phyloP scores from a whole-genome alignment of 1,140 invertebrate species.

The Euura lappo region DNA sequence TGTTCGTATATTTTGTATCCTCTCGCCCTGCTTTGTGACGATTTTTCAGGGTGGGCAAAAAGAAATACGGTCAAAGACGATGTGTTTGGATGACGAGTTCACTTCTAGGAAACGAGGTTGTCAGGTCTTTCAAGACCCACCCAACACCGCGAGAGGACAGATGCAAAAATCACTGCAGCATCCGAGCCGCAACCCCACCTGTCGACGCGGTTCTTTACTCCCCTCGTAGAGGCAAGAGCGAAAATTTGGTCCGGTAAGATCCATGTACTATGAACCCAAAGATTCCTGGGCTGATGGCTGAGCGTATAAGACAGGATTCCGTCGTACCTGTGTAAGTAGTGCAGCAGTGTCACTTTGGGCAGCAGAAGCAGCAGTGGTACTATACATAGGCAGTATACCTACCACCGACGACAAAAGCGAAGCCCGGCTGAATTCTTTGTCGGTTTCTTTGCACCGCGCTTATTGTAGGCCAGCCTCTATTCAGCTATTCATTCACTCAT shows the following conservation, averaged over 20 bases:
- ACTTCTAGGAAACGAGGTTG: slow-evolving; percentile 1
- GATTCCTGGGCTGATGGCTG: neutral
- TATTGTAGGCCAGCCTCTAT: neutral
- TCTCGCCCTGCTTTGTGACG: neutral
- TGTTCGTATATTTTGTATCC: too few relatives aligned
- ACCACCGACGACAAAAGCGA: neutral
- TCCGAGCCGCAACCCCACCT: neutral
- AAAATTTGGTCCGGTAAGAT: neutral
- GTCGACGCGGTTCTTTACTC: neutral
- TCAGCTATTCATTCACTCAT: neutral
- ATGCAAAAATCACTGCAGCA: slow-evolving; percentile 7
- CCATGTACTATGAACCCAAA: neutral
- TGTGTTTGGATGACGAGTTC: neutral
- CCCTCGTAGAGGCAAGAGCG: neutral
- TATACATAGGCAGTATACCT: neutral
- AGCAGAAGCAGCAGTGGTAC: neutral
- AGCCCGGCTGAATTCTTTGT: neutral
- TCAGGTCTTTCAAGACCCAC: neutral
- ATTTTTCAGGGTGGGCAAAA: neutral
- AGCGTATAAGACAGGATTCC: neutral
- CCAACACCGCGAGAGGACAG: neutral
- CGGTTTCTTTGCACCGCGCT: neutral
- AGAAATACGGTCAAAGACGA: neutral
- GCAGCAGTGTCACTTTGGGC: neutral
- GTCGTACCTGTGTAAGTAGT: neutral